Conservation (phyloP, 1,140 invertebrate species). For the Drosophila albomicans region DNA sequence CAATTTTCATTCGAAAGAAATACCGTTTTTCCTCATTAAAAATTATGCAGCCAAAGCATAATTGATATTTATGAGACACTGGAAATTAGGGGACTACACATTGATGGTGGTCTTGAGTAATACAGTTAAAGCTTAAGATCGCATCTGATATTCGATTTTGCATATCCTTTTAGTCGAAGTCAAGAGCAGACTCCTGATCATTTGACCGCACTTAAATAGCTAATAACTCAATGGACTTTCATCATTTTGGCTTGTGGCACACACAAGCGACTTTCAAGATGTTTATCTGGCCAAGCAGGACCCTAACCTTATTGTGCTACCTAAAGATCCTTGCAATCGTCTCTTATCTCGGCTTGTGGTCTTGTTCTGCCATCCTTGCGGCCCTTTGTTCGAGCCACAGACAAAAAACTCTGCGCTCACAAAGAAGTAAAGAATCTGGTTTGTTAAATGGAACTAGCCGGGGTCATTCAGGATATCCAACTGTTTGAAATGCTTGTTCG, state of each 20-base stretch:
- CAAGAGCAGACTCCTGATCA: constrained; percentile 42
- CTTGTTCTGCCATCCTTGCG: constrained; percentile 55
- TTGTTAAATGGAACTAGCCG: constrained; percentile 62
- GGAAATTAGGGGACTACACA: constrained; percentile 21
- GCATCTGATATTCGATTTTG: constrained; percentile 75
- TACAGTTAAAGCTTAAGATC: constrained; percentile 38
- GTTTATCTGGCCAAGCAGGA: constrained; percentile 52
- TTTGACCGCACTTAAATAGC: constrained; percentile 68
- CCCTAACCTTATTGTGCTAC: constrained; percentile 56
- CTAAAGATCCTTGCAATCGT: constrained; percentile 49
- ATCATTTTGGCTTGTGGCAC: constrained; percentile 67
- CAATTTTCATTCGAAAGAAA: constrained; percentile 54
- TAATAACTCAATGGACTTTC: constrained; percentile 51
- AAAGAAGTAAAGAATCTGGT: constrained; percentile 30
- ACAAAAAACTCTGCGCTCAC: constrained; percentile 41
- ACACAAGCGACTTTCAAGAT: constrained; percentile 62
- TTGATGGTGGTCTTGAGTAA: constrained; percentile 37
- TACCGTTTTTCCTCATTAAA: constrained; percentile 75
- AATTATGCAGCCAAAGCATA: constrained; percentile 48
- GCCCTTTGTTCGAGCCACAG: constrained; percentile 45
- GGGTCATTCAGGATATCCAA: constrained; percentile 57
- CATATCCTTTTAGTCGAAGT: constrained; percentile 59
- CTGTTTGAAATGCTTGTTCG: constrained; percentile 49
- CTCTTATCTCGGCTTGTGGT: constrained; percentile 80
- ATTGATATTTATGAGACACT: constrained; percentile 72